phyloP scores from a whole-genome alignment of 2,797 vertebrate genomes.

The Delichon dasypus region DNA sequence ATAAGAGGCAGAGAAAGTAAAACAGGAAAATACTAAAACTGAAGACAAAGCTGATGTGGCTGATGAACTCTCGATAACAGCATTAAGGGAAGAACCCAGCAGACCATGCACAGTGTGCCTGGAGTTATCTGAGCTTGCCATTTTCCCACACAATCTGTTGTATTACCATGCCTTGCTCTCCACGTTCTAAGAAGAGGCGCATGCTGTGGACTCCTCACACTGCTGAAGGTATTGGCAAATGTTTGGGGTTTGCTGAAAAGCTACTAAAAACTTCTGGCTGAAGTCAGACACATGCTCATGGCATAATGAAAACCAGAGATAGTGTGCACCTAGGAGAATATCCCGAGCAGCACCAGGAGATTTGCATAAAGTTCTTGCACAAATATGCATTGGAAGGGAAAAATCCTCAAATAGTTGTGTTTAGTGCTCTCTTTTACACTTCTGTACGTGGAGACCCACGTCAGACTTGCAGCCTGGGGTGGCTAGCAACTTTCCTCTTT shows the following conservation, averaged over 20 bases:
- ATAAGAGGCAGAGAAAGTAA: conserved; percentile 20
- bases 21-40: conserved; percentile 11
- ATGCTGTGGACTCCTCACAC: not conserved
- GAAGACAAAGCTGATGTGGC: not conserved
- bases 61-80: not conserved
- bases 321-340: not conserved
- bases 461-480: not conserved
- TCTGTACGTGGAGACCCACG: rapidly evolving
- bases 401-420: not conserved
- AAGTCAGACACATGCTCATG: not conserved
- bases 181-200: not conserved
- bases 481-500: not conserved
- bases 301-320: not conserved
- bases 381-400: not conserved
- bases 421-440: not conserved
- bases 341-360: not conserved
- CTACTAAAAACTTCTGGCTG: not conserved
- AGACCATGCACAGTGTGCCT: not conserved
- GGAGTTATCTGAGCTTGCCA: not conserved
- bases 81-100: not conserved
- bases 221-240: not conserved
- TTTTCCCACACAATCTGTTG: not conserved
- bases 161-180: not conserved
- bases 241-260: not conserved
- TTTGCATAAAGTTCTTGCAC: not conserved